Percentiles rank a stretch among this genome's conserved stretches.
Conservation (phyloP, 2,113 vertebrate genomes). For the Hyaena hyaena region DNA sequence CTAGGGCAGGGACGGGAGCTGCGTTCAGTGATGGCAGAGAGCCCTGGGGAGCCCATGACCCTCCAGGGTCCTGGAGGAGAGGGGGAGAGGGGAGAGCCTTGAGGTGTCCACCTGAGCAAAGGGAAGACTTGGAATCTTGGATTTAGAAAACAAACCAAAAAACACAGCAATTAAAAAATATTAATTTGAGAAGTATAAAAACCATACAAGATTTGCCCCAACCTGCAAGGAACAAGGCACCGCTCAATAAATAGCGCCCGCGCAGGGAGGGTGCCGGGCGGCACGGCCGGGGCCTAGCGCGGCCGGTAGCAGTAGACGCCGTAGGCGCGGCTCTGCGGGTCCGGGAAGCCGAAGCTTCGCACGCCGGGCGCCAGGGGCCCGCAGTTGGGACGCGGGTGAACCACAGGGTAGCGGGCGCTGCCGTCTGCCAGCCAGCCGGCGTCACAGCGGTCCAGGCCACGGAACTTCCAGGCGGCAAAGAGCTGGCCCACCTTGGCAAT, state of each 20-base stretch:
- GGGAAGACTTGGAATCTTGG: background rate
- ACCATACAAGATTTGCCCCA: conserved; percentile 44
- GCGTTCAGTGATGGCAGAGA: background rate
- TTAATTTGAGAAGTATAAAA: conserved; percentile 58
- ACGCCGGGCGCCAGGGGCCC: conserved; percentile 90
- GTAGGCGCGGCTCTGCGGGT: conserved; percentile 84
- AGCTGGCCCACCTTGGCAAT: conserved; percentile 95
- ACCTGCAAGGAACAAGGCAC: conserved; percentile 5
- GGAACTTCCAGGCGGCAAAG: conserved; percentile 93
- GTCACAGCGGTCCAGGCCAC: conserved; percentile 90
- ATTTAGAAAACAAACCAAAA: background rate
- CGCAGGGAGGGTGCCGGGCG: background rate
- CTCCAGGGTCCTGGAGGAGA: background rate
- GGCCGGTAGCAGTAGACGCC: conserved; percentile 93
- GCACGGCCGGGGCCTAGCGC: background rate
- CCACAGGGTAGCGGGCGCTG: conserved; percentile 93
- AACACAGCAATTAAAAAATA: conserved; percentile 34
- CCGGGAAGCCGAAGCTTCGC: conserved; percentile 92
- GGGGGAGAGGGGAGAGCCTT: background rate
- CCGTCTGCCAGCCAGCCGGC: conserved; percentile 95
- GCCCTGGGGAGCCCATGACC: background rate
- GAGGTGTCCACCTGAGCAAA: background rate
- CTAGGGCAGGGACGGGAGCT: background rate
- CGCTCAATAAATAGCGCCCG: conserved; percentile 49
- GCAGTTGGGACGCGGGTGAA: conserved; percentile 88